These are phyloP conservation scores for Dolichomitus sp. DNA, from an alignment of 2,888 invertebrate genomes.

Conservation along the genomic window DNA sequence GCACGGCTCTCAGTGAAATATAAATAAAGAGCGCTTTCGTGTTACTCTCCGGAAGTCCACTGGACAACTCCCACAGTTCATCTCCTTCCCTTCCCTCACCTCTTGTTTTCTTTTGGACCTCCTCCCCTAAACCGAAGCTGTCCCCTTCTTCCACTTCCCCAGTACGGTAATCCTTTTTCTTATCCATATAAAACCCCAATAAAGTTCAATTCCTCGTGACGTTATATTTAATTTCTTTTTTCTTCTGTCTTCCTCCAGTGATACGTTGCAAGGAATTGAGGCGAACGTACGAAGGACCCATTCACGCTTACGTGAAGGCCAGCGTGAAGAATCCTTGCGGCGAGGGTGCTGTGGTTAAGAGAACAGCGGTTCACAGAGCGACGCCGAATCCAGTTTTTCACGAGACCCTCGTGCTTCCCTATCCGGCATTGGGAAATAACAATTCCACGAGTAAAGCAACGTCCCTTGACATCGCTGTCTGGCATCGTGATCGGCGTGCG, in stretches of 20 bases:
- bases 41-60: conserved; percentile 13
- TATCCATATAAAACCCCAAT: neutral
- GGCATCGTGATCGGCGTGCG: conserved; percentile 94
- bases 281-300: conserved; percentile 89
- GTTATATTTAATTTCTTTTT: conserved; percentile 5
- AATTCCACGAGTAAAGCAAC: conserved; percentile 85
- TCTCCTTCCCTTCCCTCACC: neutral
- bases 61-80: neutral
- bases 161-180: conserved; percentile 3
- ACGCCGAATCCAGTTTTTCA: conserved; percentile 93
- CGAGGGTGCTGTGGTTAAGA: conserved; percentile 89
- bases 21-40: conserved; percentile 15
- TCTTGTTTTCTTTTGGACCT: neutral
- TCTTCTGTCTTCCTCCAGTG: conserved; percentile 87
- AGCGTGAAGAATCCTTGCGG: conserved; percentile 84
- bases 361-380: conserved; percentile 94
- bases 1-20: neutral
- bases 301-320: conserved; percentile 95
- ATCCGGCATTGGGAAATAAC: conserved; percentile 86
- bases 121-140: neutral
- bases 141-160: neutral
- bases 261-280: conserved; percentile 92
- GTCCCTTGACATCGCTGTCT: conserved; percentile 92
- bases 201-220: neutral
- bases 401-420: conserved; percentile 92